phyloP scores from a whole-genome alignment of 2,888 invertebrate species.

The Axea sp. region DNA sequence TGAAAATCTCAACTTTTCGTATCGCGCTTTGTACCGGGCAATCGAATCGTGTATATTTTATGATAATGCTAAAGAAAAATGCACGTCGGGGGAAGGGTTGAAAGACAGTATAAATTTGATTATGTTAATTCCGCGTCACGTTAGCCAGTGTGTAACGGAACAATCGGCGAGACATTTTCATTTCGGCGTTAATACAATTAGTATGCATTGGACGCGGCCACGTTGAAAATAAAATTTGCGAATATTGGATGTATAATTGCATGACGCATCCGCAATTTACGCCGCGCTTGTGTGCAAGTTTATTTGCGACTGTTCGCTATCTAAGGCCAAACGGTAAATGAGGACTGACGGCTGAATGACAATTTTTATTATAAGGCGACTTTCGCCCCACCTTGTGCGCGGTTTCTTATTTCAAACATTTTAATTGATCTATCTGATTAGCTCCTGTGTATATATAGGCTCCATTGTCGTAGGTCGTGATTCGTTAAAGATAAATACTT shows the following conservation, averaged over 20 bases:
- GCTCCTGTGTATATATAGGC: too few species aligned
- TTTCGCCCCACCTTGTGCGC: too few species aligned
- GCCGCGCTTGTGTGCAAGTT: not conserved
- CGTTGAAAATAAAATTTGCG: conserved; percentile 56
- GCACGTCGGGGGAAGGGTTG: conserved; percentile 3
- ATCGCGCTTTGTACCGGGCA: not conserved
- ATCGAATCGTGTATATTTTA: conserved; percentile 24
- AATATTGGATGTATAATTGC: conserved; percentile 54
- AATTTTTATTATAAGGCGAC: conserved; percentile 35
- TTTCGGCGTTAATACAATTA: conserved; percentile 54
- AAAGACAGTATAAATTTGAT: conserved; percentile 56
- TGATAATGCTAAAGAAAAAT: conserved; percentile 20
- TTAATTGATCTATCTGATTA: too few species aligned
- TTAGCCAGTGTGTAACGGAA: conserved; percentile 39
- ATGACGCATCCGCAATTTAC: conserved; percentile 28
- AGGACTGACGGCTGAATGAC: conserved; percentile 32
- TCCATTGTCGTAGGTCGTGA: too few species aligned
- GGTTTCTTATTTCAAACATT: too few species aligned
- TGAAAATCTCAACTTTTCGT: too few species aligned
- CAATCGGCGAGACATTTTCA: conserved; percentile 54
- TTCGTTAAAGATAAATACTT: too few species aligned
- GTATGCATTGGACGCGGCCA: conserved; percentile 53
- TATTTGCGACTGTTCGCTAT: not conserved
- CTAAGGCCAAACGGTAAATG: conserved; percentile 34
- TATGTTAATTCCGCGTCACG: conserved; percentile 47